Evolutionary conservation across 2,113 vertebrate species (phyloP), one percentile per base, ranked within the genome.

Genomic region (Syngnathus scovelli): DNA sequence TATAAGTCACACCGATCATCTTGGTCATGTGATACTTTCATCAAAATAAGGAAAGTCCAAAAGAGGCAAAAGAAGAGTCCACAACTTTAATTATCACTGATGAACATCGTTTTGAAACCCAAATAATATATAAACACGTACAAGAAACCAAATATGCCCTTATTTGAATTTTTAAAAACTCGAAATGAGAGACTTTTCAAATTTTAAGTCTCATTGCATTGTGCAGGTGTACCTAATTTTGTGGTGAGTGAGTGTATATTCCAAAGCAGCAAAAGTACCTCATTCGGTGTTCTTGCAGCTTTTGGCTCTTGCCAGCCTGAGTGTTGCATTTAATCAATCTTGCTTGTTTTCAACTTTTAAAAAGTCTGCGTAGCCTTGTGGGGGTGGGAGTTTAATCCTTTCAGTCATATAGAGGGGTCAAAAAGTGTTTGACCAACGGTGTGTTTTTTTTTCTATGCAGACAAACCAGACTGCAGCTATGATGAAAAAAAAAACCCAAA

Each of bases 1-100:
- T 46, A 2, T 6, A 49, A 49, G 6, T 18, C 48, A 19, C 18
- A 19, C 18, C 18, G 18, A 6, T 19, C 48, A 19, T 49, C 48
- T 49, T 3, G 16, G 48, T 19, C 48, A 19, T 7, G 16, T 19
- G 6, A 48, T 18, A 8, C 48, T 8, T 5, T 46, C 4, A 4
- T 46, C 12, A 46, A 46, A 46, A 46, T 3, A 60, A 15, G 58
- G 70, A 27, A 27, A 27, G 27, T 27, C 1, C 51, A 74, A 82
- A 79, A 76, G 62, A 83, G 70, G 10, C 41, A 43, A 43, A 43
- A 43, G 41, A 43, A 12, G 41, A 43, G 41, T 43, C 41, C 2
- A 12, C 41, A 43, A 43, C 41, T 43, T 43, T 3, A 43, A 43
- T 12, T 43, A 43, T 43, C 41, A 43, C 41, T 11, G 2, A 11